phyloP scores from a whole-genome alignment of 2,113 vertebrate species.

The Callaeas wilsoni region DNA sequence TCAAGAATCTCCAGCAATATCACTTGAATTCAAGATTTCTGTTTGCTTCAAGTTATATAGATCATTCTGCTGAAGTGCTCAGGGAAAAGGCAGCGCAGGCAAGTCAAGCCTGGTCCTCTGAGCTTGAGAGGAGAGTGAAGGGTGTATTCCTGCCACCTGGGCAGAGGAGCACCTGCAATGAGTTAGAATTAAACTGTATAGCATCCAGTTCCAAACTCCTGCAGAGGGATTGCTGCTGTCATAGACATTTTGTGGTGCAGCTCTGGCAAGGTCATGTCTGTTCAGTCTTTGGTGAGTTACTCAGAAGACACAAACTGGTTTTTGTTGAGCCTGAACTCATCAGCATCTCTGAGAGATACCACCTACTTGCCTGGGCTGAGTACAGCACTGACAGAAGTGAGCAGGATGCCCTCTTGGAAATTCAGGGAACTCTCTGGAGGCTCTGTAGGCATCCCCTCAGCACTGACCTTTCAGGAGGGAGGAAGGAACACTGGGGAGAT shows the following conservation, averaged over 20 bases:
- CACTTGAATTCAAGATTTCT: background rate
- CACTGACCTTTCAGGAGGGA: background rate
- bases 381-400: background rate
- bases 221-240: background rate
- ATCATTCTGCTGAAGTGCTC: background rate
- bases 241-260: background rate
- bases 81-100: background rate
- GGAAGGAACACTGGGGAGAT: fast-evolving
- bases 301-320: background rate
- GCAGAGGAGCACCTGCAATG: background rate
- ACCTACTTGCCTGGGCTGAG: fast-evolving
- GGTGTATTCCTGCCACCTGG: background rate
- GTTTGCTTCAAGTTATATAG: background rate
- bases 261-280: background rate
- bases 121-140: background rate
- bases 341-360: background rate
- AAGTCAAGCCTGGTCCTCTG: background rate
- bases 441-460: background rate
- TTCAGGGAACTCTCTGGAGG: background rate
- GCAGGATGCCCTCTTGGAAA: background rate
- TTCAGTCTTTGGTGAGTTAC: background rate
- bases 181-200: background rate
- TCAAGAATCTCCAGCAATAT: background rate
- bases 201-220: background rate
- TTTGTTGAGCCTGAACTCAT: background rate